A percentile compares a stretch with the other conserved stretches of the same genome.
Evolutionary conservation across 2,888 invertebrate species (phyloP).

Genomic region (Drosophila melanosoma): DNA sequence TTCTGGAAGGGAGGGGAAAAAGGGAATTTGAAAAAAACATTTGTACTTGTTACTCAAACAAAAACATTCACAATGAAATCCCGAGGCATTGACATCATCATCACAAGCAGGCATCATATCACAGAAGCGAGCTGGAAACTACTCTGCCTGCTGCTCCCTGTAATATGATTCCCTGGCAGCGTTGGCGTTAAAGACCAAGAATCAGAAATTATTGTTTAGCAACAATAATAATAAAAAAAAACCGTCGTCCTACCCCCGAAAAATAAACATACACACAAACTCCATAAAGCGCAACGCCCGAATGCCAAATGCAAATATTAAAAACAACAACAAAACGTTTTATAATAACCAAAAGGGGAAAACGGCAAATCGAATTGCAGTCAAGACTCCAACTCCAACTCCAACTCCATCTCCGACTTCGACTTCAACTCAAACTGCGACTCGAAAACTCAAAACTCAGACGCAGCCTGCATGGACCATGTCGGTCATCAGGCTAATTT

Average conservation of each 20-base stretch:
- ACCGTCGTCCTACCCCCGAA: constrained; percentile 63
- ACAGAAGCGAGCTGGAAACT: constrained; percentile 17
- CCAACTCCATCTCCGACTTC: neutral
- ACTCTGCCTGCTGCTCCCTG: constrained; percentile 28
- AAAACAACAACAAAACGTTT: constrained; percentile 67
- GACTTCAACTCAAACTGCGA: constrained; percentile 3
- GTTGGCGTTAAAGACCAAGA: constrained; percentile 69
- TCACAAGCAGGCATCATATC: constrained; percentile 33
- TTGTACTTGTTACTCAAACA: constrained; percentile 50
- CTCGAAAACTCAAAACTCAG: constrained; percentile 39
- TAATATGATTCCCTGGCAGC: constrained; percentile 62
- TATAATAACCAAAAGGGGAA: constrained; percentile 75
- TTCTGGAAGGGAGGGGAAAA: constrained; percentile 21
- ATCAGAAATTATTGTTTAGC: constrained; percentile 79
- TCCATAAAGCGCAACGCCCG: constrained; percentile 73
- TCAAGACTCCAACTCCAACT: constrained; percentile 45
- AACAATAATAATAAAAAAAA: constrained; percentile 73
- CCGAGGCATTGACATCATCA: constrained; percentile 66
- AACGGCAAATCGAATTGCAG: constrained; percentile 78
- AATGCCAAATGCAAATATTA: constrained; percentile 79
- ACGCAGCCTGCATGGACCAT: constrained; percentile 57
- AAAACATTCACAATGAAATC: constrained; percentile 24
- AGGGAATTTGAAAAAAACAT: constrained; percentile 68
- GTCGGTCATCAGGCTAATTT: constrained; percentile 71
- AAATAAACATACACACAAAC: constrained; percentile 25